phyloP scores from a whole-genome alignment of 2,797 vertebrate species.

The Mycteria americana region DNA sequence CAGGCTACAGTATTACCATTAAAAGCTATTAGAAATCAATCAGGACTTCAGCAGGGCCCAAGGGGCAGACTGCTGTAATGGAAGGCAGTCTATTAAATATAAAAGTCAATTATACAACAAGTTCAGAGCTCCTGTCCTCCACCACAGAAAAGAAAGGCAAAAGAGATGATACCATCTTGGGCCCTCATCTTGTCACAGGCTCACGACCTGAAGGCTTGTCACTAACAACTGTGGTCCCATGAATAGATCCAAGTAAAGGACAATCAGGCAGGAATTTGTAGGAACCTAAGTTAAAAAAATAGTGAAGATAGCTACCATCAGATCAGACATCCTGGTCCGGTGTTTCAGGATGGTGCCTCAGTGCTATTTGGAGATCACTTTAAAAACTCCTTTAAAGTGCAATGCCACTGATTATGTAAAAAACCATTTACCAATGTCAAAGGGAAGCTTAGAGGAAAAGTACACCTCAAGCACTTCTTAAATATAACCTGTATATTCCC shows the following conservation, averaged over 20 bases:
- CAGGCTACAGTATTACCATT: conserved; percentile 22
- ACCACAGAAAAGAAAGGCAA: not conserved
- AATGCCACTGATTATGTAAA: not conserved
- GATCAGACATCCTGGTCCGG: not conserved
- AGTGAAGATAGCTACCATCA: not conserved
- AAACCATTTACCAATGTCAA: not conserved
- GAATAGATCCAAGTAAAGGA: not conserved
- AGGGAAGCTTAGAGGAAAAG: not conserved
- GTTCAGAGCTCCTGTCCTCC: not conserved
- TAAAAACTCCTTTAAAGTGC: not conserved
- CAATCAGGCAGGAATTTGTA: not conserved
- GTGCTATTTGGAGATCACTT: not conserved
- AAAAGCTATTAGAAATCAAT: conserved; percentile 56
- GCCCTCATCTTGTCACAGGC: not conserved
- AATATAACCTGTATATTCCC: not conserved
- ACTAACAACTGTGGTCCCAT: not conserved
- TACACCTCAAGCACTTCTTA: not conserved
- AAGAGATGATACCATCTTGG: not conserved
- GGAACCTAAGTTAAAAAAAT: not conserved
- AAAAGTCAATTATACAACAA: conserved; percentile 38
- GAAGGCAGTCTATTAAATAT: conserved; percentile 14
- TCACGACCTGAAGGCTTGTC: not conserved
- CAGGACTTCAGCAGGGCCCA: not conserved
- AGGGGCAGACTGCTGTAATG: conserved; percentile 12
- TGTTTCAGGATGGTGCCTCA: not conserved